A percentile compares a stretch with the other conserved stretches of the same genome.
Evolutionary conservation across 2,797 vertebrate genomes (phyloP).

Genomic region (Crenuchus spilurus): DNA sequence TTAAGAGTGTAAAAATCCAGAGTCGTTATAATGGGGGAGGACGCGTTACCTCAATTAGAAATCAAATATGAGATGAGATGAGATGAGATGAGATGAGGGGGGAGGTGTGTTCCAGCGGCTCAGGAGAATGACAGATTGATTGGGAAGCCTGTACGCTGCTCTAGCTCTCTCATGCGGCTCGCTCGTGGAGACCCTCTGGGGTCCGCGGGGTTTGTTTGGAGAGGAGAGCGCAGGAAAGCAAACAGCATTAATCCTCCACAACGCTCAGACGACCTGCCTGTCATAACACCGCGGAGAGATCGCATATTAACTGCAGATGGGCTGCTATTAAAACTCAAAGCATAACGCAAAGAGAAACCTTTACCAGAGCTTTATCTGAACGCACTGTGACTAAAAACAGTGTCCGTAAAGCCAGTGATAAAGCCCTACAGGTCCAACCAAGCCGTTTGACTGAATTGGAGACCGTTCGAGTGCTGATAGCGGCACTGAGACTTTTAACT

Average conservation of each 20-base stretch:
- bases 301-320: slow-evolving; percentile 77
- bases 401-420: no score
- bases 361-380: not conserved
- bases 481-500: no score
- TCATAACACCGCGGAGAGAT: not conserved
- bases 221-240: slow-evolving; percentile 72
- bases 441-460: no score
- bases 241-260: slow-evolving; percentile 78
- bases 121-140: slow-evolving; percentile 73
- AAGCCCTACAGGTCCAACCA: no score
- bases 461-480: no score
- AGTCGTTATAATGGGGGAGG: no score
- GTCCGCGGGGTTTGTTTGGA: slow-evolving; percentile 70
- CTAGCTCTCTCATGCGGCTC: not conserved
- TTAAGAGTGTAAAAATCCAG: no score
- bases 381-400: no score
- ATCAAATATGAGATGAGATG: no score
- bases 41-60: no score
- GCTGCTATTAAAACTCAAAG: slow-evolving; percentile 71
- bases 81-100: slow-evolving; percentile 46
- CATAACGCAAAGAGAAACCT: not conserved
- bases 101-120: slow-evolving; percentile 60
- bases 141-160: slow-evolving; percentile 67
- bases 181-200: slow-evolving; percentile 53
- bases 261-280: slow-evolving; percentile 76